These are phyloP conservation scores for Cyphomyrus plagiostoma DNA, from an alignment of 2,113 vertebrate genomes.

Conservation along the genomic window DNA sequence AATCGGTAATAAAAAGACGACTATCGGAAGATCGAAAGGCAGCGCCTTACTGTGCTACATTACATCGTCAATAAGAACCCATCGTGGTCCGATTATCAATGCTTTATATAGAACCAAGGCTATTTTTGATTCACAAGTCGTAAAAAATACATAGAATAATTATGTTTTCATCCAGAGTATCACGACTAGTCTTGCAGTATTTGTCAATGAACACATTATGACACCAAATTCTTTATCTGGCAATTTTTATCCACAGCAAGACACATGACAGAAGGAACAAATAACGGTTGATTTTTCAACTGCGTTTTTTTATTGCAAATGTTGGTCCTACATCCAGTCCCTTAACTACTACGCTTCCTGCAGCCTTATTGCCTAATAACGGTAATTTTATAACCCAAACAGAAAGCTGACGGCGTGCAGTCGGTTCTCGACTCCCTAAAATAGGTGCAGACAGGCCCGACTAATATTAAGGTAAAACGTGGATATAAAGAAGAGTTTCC, in stretches of 20 bases:
- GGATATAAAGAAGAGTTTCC: neutral
- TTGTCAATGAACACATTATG: neutral
- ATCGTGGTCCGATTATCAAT: neutral
- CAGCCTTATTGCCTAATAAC: neutral
- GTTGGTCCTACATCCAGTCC: neutral
- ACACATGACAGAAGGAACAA: neutral
- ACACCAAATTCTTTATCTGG: neutral
- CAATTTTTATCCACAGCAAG: neutral
- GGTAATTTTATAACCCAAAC: neutral
- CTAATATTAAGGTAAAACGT: neutral
- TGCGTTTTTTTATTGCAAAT: neutral
- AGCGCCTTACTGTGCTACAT: neutral
- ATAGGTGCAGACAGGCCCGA: neutral
- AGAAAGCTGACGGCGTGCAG: neutral
- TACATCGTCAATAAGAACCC: neutral
- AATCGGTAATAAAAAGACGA: neutral
- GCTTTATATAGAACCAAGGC: neutral
- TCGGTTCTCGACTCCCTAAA: neutral
- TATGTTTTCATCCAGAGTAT: neutral
- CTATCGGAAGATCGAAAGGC: neutral
- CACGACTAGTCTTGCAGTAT: neutral
- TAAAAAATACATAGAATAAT: neutral
- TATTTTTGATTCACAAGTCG: neutral
- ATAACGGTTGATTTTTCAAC: neutral
- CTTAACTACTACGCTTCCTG: slow-evolving; percentile 9